phyloP scores from a whole-genome alignment of 2,113 vertebrate genomes.

The Promerops cafer region DNA sequence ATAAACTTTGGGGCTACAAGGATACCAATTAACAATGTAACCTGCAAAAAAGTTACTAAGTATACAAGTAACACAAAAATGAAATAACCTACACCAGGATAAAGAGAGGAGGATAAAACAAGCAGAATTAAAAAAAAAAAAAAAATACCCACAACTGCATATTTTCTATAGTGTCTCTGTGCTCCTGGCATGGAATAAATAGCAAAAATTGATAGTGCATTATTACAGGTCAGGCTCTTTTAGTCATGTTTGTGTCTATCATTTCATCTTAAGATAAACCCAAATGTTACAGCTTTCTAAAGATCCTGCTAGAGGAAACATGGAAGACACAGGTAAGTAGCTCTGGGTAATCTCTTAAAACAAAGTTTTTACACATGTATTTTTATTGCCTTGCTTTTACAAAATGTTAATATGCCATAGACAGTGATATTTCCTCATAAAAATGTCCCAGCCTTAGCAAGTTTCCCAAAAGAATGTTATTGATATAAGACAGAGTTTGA shows the following conservation, averaged over 20 bases:
- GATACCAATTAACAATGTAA: neutral
- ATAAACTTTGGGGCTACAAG: neutral
- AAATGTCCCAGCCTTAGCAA: neutral
- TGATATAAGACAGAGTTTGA: neutral
- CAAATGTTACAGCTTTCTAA: neutral
- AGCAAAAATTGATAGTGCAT: neutral
- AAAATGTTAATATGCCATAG: neutral
- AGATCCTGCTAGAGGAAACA: neutral
- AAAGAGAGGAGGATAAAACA: neutral
- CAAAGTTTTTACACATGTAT: neutral
- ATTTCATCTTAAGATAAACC: neutral
- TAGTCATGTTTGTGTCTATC: neutral
- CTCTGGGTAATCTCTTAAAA: neutral
- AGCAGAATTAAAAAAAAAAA: neutral
- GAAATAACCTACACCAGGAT: neutral
- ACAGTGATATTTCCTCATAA: neutral
- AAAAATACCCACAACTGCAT: neutral
- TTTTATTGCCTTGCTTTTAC: neutral
- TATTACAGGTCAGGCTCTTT: neutral
- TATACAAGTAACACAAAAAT: neutral
- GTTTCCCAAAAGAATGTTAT: neutral
- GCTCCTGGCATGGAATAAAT: neutral
- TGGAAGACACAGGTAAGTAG: neutral
- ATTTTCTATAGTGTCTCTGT: neutral
- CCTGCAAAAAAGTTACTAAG: neutral